These are phyloP conservation scores for Drosophila willistoni DNA, from an alignment of 1,140 invertebrate genomes.

Conservation along the genomic window DNA sequence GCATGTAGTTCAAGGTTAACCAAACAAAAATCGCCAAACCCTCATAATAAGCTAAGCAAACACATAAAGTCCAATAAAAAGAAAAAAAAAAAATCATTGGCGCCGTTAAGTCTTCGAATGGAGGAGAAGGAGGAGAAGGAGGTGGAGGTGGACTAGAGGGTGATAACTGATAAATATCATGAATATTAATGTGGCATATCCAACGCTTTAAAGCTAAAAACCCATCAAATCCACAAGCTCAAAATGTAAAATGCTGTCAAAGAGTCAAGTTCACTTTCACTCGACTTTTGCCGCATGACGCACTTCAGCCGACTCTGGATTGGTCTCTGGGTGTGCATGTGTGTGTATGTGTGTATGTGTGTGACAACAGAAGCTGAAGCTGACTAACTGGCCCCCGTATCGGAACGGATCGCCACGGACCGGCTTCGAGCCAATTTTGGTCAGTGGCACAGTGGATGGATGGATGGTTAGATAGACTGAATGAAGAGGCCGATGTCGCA, in stretches of 20 bases:
- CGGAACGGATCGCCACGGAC: conserved; percentile 2
- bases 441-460: conserved; percentile 60
- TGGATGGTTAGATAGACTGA: neutral
- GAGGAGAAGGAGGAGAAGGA: neutral
- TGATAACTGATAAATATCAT: conserved; percentile 62
- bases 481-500: conserved; percentile 33
- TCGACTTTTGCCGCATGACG: conserved; percentile 53
- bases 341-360: no score
- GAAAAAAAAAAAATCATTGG: neutral
- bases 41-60: conserved; percentile 71
- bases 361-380: conserved; percentile 12
- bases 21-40: conserved; percentile 54
- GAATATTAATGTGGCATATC: conserved; percentile 71
- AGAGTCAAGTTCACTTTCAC: conserved; percentile 81
- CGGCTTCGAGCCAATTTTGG: conserved; percentile 65
- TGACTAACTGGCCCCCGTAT: conserved; percentile 15
- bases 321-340: neutral
- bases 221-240: neutral
- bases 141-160: neutral
- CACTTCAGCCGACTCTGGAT: conserved; percentile 36
- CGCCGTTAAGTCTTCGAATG: conserved; percentile 40
- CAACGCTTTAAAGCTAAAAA: conserved; percentile 25
- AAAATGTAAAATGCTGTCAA: conserved; percentile 41
- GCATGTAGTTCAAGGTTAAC: conserved; percentile 74
- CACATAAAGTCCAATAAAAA: conserved; percentile 31